Conservation (phyloP, 2,797 vertebrate species). For the Alcedo quadribrachys region DNA sequence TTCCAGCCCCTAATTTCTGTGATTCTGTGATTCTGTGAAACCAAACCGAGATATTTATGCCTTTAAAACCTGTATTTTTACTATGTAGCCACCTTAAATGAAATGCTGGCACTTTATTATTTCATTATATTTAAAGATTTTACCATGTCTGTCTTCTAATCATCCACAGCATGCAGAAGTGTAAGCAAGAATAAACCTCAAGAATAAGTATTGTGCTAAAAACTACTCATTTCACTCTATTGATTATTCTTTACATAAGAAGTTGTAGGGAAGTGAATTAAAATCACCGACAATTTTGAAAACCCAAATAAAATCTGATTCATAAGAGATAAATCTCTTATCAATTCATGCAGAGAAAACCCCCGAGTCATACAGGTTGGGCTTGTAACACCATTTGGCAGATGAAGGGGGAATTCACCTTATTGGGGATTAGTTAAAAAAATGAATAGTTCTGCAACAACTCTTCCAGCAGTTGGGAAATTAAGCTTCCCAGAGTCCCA, state of each 20-base stretch:
- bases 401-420: neutral
- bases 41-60: neutral
- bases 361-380: neutral
- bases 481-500: neutral
- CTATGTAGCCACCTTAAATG: neutral
- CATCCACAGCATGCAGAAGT: neutral
- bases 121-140: neutral
- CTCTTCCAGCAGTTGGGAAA: neutral
- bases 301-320: neutral
- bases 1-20: too few species aligned
- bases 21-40: too few species aligned
- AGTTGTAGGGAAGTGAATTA: neutral
- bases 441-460: neutral
- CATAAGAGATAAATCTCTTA: neutral
- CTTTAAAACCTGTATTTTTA: slow-evolving; percentile 6
- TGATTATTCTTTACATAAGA: slow-evolving; percentile 15
- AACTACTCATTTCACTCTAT: neutral
- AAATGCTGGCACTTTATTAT: neutral
- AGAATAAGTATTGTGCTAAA: neutral
- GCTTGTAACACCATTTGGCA: neutral
- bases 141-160: neutral
- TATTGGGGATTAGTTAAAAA: neutral
- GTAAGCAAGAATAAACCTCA: neutral
- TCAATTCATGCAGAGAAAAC: neutral
- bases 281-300: slow-evolving; percentile 4